Evolutionary conservation across 2,888 invertebrate species (phyloP).

Genomic region (Macrosiphum euphorbiae): DNA sequence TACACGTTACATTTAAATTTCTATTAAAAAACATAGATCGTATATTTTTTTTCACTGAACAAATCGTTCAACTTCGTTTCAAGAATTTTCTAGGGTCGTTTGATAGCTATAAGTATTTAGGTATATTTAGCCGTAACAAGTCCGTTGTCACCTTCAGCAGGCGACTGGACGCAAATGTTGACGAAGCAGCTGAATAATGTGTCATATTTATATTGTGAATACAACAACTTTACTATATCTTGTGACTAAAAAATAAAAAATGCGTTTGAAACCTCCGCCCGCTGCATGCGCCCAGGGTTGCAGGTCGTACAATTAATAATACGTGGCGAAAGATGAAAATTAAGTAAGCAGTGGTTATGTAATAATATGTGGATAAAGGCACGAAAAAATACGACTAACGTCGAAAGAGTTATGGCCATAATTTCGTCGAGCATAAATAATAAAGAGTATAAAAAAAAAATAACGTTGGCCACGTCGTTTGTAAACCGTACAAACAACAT

Average conservation of each 20-base stretch:
- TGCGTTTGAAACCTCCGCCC: neutral
- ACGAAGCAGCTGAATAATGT: neutral
- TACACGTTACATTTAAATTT: neutral
- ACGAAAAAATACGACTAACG: neutral
- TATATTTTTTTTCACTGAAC: neutral
- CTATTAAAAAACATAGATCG: neutral
- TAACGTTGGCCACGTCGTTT: constrained; percentile 16
- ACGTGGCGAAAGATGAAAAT: neutral
- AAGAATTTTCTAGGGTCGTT: neutral
- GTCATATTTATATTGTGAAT: neutral
- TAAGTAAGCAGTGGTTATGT: neutral
- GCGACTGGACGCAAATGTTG: neutral
- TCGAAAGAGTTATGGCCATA: constrained; percentile 23
- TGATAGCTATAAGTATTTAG: neutral
- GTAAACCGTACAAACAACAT: neutral
- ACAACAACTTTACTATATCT: neutral
- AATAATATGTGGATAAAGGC: neutral
- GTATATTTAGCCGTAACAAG: neutral
- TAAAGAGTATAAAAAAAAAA: neutral
- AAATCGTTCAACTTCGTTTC: neutral
- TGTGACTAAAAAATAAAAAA: neutral
- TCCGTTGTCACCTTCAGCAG: neutral
- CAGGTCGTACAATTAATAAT: constrained; percentile 13
- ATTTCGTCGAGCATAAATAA: constrained; percentile 36
- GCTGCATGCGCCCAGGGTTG: neutral